Evolutionary conservation across 2,888 invertebrate genomes (phyloP).

Genomic region (Pantelozetes paolii): DNA sequence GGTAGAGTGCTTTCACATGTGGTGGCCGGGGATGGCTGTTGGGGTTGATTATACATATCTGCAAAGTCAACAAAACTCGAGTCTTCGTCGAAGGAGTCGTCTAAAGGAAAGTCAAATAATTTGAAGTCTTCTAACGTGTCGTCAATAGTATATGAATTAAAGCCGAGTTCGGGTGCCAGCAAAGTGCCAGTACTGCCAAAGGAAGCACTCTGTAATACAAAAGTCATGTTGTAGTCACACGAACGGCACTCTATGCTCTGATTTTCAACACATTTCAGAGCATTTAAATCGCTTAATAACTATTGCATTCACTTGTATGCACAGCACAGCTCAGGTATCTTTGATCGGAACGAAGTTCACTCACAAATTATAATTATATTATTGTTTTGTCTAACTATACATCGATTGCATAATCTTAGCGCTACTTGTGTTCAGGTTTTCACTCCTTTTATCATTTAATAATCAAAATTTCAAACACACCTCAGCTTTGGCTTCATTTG

Average conservation of each 20-base stretch:
- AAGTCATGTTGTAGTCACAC: constrained; percentile 24
- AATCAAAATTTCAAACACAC: not conserved
- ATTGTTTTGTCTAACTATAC: not conserved
- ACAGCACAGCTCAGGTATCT: constrained; percentile 6
- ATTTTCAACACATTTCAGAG: not conserved
- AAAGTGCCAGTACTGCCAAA: constrained; percentile 32
- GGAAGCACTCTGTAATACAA: constrained; percentile 31
- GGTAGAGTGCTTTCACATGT: constrained; percentile 9
- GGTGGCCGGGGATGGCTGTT: constrained; percentile 36
- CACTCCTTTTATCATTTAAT: not conserved
- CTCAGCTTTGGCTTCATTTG: not conserved
- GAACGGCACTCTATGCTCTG: not conserved
- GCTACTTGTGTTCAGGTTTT: constrained; percentile 11
- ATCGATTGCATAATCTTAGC: not conserved
- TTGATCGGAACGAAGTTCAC: constrained; percentile 1
- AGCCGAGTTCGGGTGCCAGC: constrained; percentile 19
- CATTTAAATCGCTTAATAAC: not conserved
- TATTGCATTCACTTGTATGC: not conserved
- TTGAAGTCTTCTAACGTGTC: constrained; percentile 38
- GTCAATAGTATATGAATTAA: constrained; percentile 22
- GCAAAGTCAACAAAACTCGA: constrained; percentile 17
- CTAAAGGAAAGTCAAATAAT: constrained; percentile 37
- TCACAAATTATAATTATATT: not conserved
- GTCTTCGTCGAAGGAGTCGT: constrained; percentile 36
- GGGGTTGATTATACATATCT: constrained; percentile 31